Evolutionary conservation across 1,140 invertebrate species (phyloP).

Genomic region (Epicauta chinensis): DNA sequence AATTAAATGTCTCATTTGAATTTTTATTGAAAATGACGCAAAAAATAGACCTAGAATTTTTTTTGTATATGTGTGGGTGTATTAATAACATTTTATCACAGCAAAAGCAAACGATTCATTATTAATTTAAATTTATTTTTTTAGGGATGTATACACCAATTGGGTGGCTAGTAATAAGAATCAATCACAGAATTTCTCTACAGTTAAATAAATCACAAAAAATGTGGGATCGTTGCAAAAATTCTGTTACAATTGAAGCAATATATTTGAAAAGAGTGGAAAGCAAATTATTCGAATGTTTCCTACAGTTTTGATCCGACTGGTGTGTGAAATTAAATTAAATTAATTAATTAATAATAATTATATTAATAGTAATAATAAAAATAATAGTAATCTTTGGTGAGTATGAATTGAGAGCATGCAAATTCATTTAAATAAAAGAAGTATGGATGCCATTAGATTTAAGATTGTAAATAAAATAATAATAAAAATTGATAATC

Average conservation of each 20-base stretch:
- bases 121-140: neutral
- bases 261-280: neutral
- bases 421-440: neutral
- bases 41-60: neutral
- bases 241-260: constrained; percentile 9
- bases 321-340: neutral
- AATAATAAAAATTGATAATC: constrained; percentile 38
- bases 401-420: neutral
- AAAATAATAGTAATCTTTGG: too few species aligned
- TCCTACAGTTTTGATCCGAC: constrained; percentile 1
- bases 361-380: neutral
- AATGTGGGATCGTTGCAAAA: constrained; percentile 18
- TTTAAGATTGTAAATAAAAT: constrained; percentile 34
- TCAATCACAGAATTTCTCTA: constrained; percentile 55
- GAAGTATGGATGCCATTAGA: constrained; percentile 1
- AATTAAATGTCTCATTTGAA: neutral
- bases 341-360: neutral
- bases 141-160: constrained; percentile 81
- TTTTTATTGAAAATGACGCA: neutral
- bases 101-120: neutral
- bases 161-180: constrained; percentile 83
- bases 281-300: too few species aligned
- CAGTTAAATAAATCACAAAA: constrained; percentile 48
- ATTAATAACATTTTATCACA: too few species aligned
- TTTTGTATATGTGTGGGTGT: too few species aligned